A percentile compares a stretch with the other conserved stretches of the same genome.
Evolutionary conservation across 2,797 vertebrate genomes (phyloP).

Genomic region (Manis javanica): DNA sequence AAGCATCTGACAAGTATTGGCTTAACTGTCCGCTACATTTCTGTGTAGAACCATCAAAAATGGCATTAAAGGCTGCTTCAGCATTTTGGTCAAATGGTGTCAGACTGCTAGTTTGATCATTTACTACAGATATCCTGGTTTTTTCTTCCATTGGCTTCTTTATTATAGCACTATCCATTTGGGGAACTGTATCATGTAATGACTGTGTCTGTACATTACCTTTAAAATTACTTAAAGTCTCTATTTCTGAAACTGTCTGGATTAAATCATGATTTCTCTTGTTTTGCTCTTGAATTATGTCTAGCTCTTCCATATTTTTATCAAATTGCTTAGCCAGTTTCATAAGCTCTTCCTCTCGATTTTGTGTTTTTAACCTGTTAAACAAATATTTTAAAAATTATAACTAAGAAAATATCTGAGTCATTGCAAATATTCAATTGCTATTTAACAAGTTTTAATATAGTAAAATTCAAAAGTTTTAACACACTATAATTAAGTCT

Average conservation of each 20-base stretch:
- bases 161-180: slow-evolving; percentile 38
- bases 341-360: slow-evolving; percentile 92
- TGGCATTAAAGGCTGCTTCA: slow-evolving; percentile 90
- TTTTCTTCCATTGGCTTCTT: slow-evolving; percentile 68
- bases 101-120: slow-evolving; percentile 61
- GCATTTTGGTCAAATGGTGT: slow-evolving; percentile 83
- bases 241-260: slow-evolving; percentile 65
- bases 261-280: slow-evolving; percentile 67
- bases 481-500: not conserved
- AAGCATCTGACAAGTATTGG: slow-evolving; percentile 83
- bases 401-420: slow-evolving; percentile 37
- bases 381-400: slow-evolving; percentile 65
- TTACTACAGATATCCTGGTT: not conserved
- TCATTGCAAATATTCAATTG: slow-evolving; percentile 5
- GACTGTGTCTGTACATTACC: slow-evolving; percentile 58
- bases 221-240: slow-evolving; percentile 62
- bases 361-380: slow-evolving; percentile 86
- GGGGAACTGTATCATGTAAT: slow-evolving; percentile 50
- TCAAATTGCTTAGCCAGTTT: slow-evolving; percentile 95
- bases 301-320: slow-evolving; percentile 91
- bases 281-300: slow-evolving; percentile 86
- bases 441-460: slow-evolving; percentile 37
- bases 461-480: slow-evolving; percentile 35
- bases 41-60: slow-evolving; percentile 95
- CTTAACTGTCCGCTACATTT: slow-evolving; percentile 88